Evolutionary conservation across 2,888 invertebrate genomes (phyloP), one percentile per base, ranked within the genome.

Genomic region (Rhopalosiphum nymphaeae): DNA sequence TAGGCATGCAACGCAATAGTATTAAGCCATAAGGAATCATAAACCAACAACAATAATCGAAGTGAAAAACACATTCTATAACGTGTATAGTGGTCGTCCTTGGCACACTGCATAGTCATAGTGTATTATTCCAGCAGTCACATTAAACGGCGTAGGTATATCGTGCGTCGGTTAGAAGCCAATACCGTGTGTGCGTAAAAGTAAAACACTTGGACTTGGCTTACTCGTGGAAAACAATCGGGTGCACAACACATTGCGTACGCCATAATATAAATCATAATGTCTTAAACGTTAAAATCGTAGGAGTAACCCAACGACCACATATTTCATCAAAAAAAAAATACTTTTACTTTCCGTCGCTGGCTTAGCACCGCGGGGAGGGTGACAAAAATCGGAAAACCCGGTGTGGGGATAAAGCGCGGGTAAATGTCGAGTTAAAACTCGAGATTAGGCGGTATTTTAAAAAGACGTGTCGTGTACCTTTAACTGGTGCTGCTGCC

Each of bases 401-500:
- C 21, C 9, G 21, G 36, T 21, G 78, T 1, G 36, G 36, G 21
- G 21, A 78, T 36, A 21, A 36, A 78, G 9, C 78, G 21, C 36
- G 78, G 86, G 46, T 29, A 46, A 44, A 44, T 13, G 46, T 36
- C 78, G 36, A 9, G 56, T 57, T 9, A 26, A 56, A 46, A 46
- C 44, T 46, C 44, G 44, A 46, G 44, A 7, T 46, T 56, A 25
- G n/a, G 13, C 49, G n/a, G 3, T 53, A 49, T 29, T n/a, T n/a
- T n/a, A 44, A 86, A 9, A 88, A n/a, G 53, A 11, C 53, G 21
- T 26, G 29, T 13, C 13, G 1, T 44, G 67, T 94, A 94, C 94
- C 94, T 94, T 94, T 1, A 53, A 42, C 49, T 78, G 93, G 44
- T 56, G 93, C 25, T 78, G 93, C 56, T 56, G 93, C 25, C 86